Evolutionary conservation across 2,888 invertebrate genomes (phyloP), one percentile per base, ranked within the genome.

Genomic region (Apamea sordens): DNA sequence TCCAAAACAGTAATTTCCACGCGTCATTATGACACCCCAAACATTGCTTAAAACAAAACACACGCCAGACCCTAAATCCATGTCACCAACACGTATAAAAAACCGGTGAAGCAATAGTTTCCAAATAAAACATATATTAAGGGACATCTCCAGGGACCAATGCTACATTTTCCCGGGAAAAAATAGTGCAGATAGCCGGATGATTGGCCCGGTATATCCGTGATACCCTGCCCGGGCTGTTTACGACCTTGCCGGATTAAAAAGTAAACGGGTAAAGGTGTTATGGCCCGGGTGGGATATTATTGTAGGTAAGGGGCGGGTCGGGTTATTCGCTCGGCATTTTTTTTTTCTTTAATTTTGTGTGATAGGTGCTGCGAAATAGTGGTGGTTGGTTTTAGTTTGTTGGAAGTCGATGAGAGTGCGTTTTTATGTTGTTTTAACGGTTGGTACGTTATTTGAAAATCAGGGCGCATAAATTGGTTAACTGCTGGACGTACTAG

Each of bases 121-220:
- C 86, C 83, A 89, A 93, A 94, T 95, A 95, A 95, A 95, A 95
- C 91, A 94, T 94, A 95, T 92, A 94, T 94, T 91, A 94, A 89
- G 90, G 90, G 81, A 77, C 79, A 83, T 88, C 94, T 89, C 90
- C 28, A n/a, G 90, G 90, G 95, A 83, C 75, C 89, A 87, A 90
- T 92, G 89, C 93, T 90, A 95, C 94, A 95, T 94, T 94, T 95
- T 94, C 89, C 91, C 93, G 89, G 89, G 93, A 93, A 95, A 94
- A 96, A 96, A 96, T 96, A 95, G 95, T 95, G 94, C 91, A 94
- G 94, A 96, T 95, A 89, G 93, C 90, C 87, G 95, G 94, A 96
- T 96, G 94, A 96, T 96, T 95, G 96, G 90, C 84, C 93, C 92
- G 92, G 95, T 92, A 94, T 96, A 95, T 95, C 95, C 95, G 94